These are phyloP conservation scores for Rotaria sp. DNA, from an alignment of 2,888 invertebrate genomes.

Conservation along the genomic window DNA sequence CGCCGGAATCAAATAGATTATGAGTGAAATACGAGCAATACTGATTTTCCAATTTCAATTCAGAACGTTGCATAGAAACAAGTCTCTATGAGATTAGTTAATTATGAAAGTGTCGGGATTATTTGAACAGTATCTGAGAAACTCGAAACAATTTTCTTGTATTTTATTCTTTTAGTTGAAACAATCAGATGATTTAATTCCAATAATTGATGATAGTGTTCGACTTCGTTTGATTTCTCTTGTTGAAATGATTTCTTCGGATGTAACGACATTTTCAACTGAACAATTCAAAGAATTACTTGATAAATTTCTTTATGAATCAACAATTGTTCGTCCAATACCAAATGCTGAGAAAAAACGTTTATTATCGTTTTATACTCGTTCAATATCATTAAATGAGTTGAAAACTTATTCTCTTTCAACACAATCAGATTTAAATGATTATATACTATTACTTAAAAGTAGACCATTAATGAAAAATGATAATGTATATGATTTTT, in stretches of 20 bases:
- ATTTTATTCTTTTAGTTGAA: neutral
- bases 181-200: neutral
- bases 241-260: neutral
- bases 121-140: too few species aligned
- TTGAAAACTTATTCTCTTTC: neutral
- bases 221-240: neutral
- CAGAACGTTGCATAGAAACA: too few species aligned
- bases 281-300: neutral
- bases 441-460: neutral
- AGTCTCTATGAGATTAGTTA: too few species aligned
- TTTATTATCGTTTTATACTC: neutral
- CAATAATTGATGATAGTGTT: conserved; percentile 11
- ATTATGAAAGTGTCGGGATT: too few species aligned
- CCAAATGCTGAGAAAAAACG: neutral
- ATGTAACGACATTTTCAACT: neutral
- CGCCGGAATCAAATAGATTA: too few species aligned
- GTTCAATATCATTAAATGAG: conserved; percentile 1
- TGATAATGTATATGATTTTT: neutral
- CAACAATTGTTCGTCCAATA: neutral
- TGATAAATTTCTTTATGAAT: neutral
- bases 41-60: too few species aligned
- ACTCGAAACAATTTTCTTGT: too few species aligned
- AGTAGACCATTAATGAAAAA: neutral
- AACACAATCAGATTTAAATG: neutral
- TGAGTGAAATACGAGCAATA: too few species aligned